Percentiles rank a stretch among this genome's conserved stretches.
These are phyloP conservation scores for Pyrgilauda ruficollis DNA, from an alignment of 2,113 vertebrate species.

Conservation along the genomic window DNA sequence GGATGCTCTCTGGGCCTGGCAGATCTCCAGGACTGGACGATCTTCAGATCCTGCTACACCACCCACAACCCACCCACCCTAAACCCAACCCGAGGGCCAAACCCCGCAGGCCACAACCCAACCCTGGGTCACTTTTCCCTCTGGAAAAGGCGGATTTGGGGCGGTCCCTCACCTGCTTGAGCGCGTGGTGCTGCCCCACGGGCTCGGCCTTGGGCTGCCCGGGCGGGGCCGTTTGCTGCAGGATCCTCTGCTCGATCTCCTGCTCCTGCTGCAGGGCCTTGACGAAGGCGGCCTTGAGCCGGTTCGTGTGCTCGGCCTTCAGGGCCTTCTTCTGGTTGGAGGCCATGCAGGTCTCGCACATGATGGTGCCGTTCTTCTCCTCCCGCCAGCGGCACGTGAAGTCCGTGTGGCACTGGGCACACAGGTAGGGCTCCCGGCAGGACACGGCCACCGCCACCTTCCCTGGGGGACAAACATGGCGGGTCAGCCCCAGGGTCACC, in stretches of 20 bases:
- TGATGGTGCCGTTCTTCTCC: conserved; percentile 88
- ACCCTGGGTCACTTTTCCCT: fast-evolving
- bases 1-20: too few species aligned
- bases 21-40: too few species aligned
- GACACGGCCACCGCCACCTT: conserved; percentile 71
- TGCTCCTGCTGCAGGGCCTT: conserved; percentile 98
- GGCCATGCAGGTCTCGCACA: conserved; percentile 96
- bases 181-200: conserved; percentile 80
- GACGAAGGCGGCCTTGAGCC: conserved; percentile 96
- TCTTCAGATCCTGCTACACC: background rate
- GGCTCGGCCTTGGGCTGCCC: conserved; percentile 77
- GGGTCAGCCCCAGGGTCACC: fast-evolving
- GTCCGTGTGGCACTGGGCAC: conserved; percentile 95
- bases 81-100: background rate
- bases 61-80: background rate
- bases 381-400: conserved; percentile 98
- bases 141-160: background rate
- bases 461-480: conserved; percentile 50
- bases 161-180: conserved; percentile 79
- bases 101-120: too few species aligned
- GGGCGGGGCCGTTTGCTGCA: conserved; percentile 82
- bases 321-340: conserved; percentile 95
- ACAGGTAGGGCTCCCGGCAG: conserved; percentile 89
- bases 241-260: conserved; percentile 95
- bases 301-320: conserved; percentile 93